These are phyloP conservation scores for Trachelipus rathkii DNA, from an alignment of 1,140 invertebrate species.

Conservation along the genomic window DNA sequence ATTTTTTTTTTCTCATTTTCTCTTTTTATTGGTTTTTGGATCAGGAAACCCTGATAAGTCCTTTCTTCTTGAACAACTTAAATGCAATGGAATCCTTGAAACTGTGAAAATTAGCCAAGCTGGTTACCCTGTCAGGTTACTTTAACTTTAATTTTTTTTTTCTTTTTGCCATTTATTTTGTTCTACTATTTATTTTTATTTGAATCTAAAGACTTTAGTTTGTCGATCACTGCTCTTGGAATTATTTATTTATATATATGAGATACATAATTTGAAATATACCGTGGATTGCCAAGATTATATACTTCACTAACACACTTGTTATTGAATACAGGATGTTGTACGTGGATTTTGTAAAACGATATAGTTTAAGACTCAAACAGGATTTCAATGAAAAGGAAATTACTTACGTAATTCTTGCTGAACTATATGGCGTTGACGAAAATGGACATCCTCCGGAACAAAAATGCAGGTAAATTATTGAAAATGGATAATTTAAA, in stretches of 20 bases:
- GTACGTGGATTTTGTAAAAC: neutral
- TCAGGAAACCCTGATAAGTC: slow-evolving; percentile 16
- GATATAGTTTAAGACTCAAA: neutral
- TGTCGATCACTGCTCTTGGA: no score
- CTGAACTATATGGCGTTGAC: neutral
- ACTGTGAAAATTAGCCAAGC: slow-evolving; percentile 27
- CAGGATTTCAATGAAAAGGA: neutral
- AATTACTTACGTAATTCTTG: neutral
- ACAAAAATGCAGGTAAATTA: neutral
- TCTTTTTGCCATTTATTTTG: no score
- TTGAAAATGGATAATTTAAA: neutral
- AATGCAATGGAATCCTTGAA: slow-evolving; percentile 20
- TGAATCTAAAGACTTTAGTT: no score
- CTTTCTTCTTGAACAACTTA: slow-evolving; percentile 24
- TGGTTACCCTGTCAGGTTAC: slow-evolving; percentile 12
- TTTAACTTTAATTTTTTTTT: no score
- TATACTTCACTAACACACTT: no score
- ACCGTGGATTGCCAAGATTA: no score
- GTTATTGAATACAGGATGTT: neutral
- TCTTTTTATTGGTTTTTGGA: slow-evolving; percentile 1
- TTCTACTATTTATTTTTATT: no score
- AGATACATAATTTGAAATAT: no score
- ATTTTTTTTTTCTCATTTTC: neutral
- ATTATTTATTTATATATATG: no score
- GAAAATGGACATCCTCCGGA: neutral